Evolutionary conservation across 2,888 invertebrate genomes (phyloP).

Genomic region (Megalurothrips usitatus): DNA sequence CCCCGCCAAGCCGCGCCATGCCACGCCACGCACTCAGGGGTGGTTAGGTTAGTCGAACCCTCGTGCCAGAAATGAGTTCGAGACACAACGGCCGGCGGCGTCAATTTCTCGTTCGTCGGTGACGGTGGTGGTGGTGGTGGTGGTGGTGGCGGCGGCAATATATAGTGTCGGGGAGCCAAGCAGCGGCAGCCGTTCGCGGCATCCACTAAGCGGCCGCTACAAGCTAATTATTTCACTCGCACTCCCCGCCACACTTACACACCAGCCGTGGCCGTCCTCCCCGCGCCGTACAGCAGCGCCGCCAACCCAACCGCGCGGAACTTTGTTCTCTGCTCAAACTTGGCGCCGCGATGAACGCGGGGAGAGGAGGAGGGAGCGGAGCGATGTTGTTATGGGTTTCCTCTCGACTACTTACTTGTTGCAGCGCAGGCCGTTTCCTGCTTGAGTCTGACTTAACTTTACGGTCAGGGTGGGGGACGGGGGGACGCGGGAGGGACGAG

Average conservation of each 20-base stretch:
- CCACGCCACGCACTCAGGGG: too few relatives aligned
- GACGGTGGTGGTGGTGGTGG: too few relatives aligned
- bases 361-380: background rate
- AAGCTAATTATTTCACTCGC: background rate
- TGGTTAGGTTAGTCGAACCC: too few relatives aligned
- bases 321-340: constrained; percentile 15
- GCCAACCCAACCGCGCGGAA: background rate
- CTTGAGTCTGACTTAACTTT: background rate
- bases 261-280: background rate
- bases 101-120: too few relatives aligned
- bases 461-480: background rate
- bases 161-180: background rate
- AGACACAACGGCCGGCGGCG: too few relatives aligned
- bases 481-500: background rate
- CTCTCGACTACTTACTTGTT: background rate
- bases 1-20: too few relatives aligned
- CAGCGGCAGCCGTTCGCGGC: background rate
- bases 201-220: background rate
- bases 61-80: too few relatives aligned
- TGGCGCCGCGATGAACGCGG: background rate
- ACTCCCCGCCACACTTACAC: background rate
- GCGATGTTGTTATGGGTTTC: constrained; percentile 4
- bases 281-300: background rate
- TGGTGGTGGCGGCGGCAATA: too few relatives aligned
- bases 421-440: constrained; percentile 4